Percentiles rank a stretch among this genome's conserved stretches.
Evolutionary conservation across 2,797 vertebrate species (phyloP).

Genomic region (Ctenopoma multispine): DNA sequence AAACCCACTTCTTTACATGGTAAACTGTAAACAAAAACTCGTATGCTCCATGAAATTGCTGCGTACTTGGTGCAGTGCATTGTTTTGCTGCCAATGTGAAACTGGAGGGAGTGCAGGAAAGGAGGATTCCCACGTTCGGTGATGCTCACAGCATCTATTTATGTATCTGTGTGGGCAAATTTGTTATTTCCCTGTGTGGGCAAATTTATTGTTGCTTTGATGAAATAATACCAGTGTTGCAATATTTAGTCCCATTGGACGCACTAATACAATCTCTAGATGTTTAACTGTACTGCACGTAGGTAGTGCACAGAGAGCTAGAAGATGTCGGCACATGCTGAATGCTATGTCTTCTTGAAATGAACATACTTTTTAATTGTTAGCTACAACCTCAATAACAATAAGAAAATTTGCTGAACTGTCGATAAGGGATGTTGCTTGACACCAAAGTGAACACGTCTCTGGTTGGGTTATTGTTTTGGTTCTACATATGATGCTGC

Average conservation of each 20-base stretch:
- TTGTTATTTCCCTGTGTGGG: constrained; percentile 76
- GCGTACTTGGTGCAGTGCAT: not conserved
- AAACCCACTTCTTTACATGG: constrained; percentile 43
- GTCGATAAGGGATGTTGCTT: too few relatives aligned
- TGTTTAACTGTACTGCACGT: constrained; percentile 56
- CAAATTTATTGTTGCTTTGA: constrained; percentile 73
- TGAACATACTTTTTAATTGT: constrained; percentile 2
- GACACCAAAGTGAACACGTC: too few relatives aligned
- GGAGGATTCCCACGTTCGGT: constrained; percentile 73
- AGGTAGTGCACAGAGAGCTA: constrained; percentile 34
- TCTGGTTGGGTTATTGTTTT: too few relatives aligned
- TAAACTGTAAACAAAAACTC: constrained; percentile 47
- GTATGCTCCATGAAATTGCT: constrained; percentile 38
- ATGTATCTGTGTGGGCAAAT: constrained; percentile 77
- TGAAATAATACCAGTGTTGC: constrained; percentile 66
- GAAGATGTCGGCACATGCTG: constrained; percentile 5
- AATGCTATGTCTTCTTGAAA: not conserved
- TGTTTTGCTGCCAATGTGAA: constrained; percentile 64
- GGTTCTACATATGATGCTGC: too few relatives aligned
- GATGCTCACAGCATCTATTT: constrained; percentile 77
- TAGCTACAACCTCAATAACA: not conserved
- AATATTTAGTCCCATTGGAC: constrained; percentile 47
- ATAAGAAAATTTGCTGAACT: too few relatives aligned
- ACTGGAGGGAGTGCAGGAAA: constrained; percentile 56
- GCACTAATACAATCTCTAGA: constrained; percentile 43